Evolutionary conservation across 2,113 vertebrate genomes (phyloP), one percentile per base, ranked within the genome.

Genomic region (Podocnemis expansa): DNA sequence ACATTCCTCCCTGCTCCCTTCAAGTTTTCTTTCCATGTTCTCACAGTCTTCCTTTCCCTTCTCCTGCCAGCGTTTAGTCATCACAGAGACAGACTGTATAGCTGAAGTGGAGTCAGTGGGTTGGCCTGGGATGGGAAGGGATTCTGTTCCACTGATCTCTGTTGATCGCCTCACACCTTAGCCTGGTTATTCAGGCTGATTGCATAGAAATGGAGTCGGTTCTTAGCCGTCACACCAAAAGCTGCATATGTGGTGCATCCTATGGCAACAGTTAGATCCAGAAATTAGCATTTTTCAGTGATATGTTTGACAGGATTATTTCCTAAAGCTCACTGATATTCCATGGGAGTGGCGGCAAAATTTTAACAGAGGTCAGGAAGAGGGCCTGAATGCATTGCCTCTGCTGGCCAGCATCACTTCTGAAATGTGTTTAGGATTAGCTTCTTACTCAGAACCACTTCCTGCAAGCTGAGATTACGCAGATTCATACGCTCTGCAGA

Each of bases 301-400:
- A 49, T 81, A 95, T 90, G 83, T 27, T 87, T 95, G 38, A 82
- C 58, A 80, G 3, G 2, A 92, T 85, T 3, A 0, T 88, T n/a
- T 80, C 95, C 91, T 89, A 96, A 93, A 76, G 93, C 54, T 95
- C 84, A 93, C 91, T 45, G 0, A 19, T 93, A 91, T 91, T 58
- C 85, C n/a, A 81, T 80, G 95, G 93, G 93, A 95, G 90, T 83
- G 92, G 92, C 93, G 38, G 91, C 93, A 92, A 49, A 79, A 87
- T 87, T 78, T 86, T 54, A 29, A 2, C 45, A 10, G 0, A 1
- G 91, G 90, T 91, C 91, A 87, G 83, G 80, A 90, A 85, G 43
- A 80, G 21, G 85, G 90, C 81, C 89, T 54, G 51, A 22, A 87
- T 0, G 6, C 83, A 58, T 14, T 0, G n/a, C 55, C 16, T 49